Evolutionary conservation across 2,113 vertebrate species (phyloP).

Genomic region (Catharus bicknelli): DNA sequence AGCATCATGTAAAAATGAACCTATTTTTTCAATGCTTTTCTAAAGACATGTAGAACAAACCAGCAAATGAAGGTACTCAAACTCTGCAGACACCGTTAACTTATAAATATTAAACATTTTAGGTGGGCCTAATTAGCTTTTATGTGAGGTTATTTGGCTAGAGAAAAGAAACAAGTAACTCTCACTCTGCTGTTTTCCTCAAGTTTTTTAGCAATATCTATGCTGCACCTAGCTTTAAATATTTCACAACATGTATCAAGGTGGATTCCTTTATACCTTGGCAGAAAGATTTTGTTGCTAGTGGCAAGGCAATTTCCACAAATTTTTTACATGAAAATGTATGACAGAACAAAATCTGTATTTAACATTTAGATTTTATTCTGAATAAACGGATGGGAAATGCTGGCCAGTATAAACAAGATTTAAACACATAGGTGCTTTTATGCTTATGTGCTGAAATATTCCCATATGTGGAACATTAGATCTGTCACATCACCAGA

Average conservation of each 20-base stretch:
- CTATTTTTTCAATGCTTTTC: background rate
- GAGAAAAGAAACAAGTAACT: conserved; percentile 27
- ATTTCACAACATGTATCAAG: conserved; percentile 40
- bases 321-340: conserved; percentile 22
- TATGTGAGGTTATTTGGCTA: conserved; percentile 26
- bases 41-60: conserved; percentile 13
- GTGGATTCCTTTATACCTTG: conserved; percentile 10
- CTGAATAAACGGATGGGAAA: conserved; percentile 2
- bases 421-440: conserved; percentile 23
- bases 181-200: conserved; percentile 1
- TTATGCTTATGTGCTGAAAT: conserved; percentile 1
- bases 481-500: conserved; percentile 28
- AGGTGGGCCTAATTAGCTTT: conserved; percentile 25
- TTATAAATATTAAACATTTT: conserved; percentile 46
- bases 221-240: conserved; percentile 31
- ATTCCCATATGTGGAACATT: conserved; percentile 13
- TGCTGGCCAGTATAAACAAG: conserved; percentile 21
- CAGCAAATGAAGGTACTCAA: background rate
- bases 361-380: conserved; percentile 36
- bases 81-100: background rate
- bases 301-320: conserved; percentile 31
- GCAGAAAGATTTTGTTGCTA: conserved; percentile 23
- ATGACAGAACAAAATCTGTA: conserved; percentile 12
- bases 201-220: background rate
- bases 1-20: background rate